phyloP scores from a whole-genome alignment of 2,888 invertebrate genomes.

The Mythimna albipuncta region DNA sequence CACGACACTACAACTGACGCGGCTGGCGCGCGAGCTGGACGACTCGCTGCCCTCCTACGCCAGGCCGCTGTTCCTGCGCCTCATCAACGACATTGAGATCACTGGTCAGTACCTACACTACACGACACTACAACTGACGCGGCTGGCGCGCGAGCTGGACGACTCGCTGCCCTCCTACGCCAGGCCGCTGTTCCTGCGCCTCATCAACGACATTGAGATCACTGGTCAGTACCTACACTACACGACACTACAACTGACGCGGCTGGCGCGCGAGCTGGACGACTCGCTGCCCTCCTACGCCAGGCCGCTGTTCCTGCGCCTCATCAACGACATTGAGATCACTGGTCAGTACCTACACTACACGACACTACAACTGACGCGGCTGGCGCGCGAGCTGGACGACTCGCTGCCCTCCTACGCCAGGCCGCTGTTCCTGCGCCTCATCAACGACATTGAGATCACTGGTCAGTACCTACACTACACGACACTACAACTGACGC shows the following conservation, averaged over 20 bases:
- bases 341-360: constrained; percentile 90
- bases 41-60: constrained; percentile 96
- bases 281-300: constrained; percentile 96
- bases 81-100: constrained; percentile 94
- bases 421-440: constrained; percentile 96
- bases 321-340: constrained; percentile 94
- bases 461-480: constrained; percentile 90
- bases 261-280: constrained; percentile 92
- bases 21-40: constrained; percentile 92
- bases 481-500: constrained; percentile 77
- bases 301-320: constrained; percentile 96
- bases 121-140: constrained; percentile 72
- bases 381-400: constrained; percentile 92
- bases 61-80: constrained; percentile 96
- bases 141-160: constrained; percentile 92
- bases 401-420: constrained; percentile 96
- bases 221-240: constrained; percentile 88
- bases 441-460: constrained; percentile 94
- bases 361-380: constrained; percentile 77
- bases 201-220: constrained; percentile 94
- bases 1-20: constrained; percentile 72
- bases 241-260: constrained; percentile 72
- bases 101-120: constrained; percentile 88
- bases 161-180: constrained; percentile 96
- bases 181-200: constrained; percentile 96